phyloP scores from a whole-genome alignment of 1,140 invertebrate genomes.

The Drosophila prosaltans region DNA sequence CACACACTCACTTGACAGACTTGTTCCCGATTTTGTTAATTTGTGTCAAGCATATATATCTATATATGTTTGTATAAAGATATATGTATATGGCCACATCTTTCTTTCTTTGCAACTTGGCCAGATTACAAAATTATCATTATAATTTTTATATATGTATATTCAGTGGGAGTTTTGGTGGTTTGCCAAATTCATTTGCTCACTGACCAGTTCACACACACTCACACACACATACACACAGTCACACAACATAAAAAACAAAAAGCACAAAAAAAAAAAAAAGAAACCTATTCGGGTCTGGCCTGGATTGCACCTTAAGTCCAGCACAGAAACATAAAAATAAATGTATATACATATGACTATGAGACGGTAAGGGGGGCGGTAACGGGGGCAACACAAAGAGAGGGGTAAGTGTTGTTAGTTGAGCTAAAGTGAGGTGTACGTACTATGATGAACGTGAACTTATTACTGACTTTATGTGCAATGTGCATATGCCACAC shows the following conservation, averaged over 20 bases:
- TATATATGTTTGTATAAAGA: conserved; percentile 5
- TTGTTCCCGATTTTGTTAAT: conserved; percentile 52
- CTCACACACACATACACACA: conserved; percentile 14
- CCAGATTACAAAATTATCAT: conserved; percentile 8
- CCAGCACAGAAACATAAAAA: too few relatives aligned
- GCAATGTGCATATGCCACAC: conserved; percentile 27
- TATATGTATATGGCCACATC: background rate
- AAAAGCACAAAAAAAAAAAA: conserved; percentile 8
- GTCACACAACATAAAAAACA: conserved; percentile 13
- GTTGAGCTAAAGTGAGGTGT: background rate
- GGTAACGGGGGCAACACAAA: background rate
- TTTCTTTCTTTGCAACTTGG: conserved; percentile 1
- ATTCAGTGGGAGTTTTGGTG: conserved; percentile 17
- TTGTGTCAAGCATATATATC: conserved; percentile 23
- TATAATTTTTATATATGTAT: background rate
- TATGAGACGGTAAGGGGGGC: background rate
- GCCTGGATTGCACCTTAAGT: conserved; percentile 8
- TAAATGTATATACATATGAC: too few relatives aligned
- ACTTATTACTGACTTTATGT: conserved; percentile 36
- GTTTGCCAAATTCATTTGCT: conserved; percentile 15
- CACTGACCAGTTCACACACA: conserved; percentile 26
- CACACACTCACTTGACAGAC: conserved; percentile 2
- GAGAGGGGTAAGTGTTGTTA: background rate
- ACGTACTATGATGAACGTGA: conserved; percentile 25
- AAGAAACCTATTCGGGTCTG: conserved; percentile 25